These are phyloP conservation scores for Geothlypis trichas DNA, from an alignment of 2,113 vertebrate genomes.

Conservation along the genomic window DNA sequence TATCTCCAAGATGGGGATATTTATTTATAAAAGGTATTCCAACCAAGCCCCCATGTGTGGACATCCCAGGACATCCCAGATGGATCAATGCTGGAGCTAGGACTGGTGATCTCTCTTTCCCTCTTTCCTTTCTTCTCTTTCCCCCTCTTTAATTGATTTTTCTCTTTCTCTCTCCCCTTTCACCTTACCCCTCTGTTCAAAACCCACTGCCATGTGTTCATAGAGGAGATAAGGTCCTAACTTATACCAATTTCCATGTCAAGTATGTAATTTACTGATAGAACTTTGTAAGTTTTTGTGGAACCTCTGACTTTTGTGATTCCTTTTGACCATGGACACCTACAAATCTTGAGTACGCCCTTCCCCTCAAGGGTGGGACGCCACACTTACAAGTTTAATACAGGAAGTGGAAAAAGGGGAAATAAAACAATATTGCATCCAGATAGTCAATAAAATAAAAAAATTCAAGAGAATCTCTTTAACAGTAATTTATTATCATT, in stretches of 20 bases:
- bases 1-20: neutral
- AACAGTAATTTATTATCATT: conserved; percentile 60
- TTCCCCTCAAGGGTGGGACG: neutral
- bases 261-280: neutral
- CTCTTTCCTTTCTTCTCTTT: neutral
- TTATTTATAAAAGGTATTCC: neutral
- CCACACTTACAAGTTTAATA: neutral
- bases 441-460: neutral
- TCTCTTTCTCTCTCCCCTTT: neutral
- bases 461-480: neutral
- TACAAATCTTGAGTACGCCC: neutral
- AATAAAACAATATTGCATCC: neutral
- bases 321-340: neutral
- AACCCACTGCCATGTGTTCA: neutral
- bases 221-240: neutral
- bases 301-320: neutral
- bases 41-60: accelerated
- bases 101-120: neutral
- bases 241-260: neutral
- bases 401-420: neutral
- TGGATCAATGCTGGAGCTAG: neutral
- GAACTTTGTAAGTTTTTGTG: neutral
- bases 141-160: neutral
- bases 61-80: neutral
- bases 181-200: neutral